Conservation (phyloP, 2,113 vertebrate species). For the Gorilla gorilla region DNA sequence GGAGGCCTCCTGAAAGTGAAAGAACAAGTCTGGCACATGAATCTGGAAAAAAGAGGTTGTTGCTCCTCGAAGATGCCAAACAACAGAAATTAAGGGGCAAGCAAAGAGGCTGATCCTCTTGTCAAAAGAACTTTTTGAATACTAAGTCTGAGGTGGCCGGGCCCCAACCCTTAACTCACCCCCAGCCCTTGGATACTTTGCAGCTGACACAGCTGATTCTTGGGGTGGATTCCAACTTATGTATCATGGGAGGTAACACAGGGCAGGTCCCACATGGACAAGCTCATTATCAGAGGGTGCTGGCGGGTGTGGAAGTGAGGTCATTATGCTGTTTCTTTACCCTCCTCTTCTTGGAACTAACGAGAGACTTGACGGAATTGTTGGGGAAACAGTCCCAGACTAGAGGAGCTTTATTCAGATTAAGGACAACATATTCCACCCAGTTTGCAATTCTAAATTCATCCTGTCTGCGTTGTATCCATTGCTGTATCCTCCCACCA, state of each 20-base stretch:
- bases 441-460: constrained; percentile 79
- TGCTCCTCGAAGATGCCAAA: neutral
- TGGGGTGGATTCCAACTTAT: neutral
- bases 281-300: constrained; percentile 45
- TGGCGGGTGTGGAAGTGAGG: neutral
- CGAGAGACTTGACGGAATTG: constrained; percentile 53
- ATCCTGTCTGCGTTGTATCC: constrained; percentile 79
- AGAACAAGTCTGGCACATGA: neutral
- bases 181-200: neutral
- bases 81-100: neutral
- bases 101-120: neutral
- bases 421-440: constrained; percentile 82
- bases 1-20: neutral
- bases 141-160: neutral
- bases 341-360: constrained; percentile 52
- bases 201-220: neutral
- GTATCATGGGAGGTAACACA: neutral
- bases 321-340: neutral
- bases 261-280: neutral
- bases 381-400: constrained; percentile 73
- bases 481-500: constrained; percentile 83
- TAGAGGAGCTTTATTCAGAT: constrained; percentile 76
- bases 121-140: constrained; percentile 1
- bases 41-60: neutral
- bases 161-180: neutral